Base-by-base conservation (phyloP, 2,113 vertebrate species). In the Forbesichthys agassizii region DNA sequence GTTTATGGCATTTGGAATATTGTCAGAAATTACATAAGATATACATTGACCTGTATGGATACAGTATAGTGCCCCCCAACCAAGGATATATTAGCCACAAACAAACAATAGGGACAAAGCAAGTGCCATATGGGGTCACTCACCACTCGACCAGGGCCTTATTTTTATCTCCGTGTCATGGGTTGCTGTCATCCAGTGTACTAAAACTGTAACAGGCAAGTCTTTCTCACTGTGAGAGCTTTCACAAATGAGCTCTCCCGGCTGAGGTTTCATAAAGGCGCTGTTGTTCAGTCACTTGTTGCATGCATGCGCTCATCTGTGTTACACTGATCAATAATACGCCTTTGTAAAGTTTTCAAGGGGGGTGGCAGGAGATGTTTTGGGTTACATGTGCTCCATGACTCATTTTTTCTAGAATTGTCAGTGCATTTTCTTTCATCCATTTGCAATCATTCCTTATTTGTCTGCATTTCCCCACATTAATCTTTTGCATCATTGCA, bases 121-220 rank as follows among this genome's bases (percentile, higher is more conserved):
- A 42, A 42, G 36, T 42, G 36, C 7, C 36, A 42, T 8, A 42
- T 42, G 36, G 0, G 5, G 36, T 8, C 36, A 42, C 36, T 42
- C 36, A 42, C 36, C 36, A 42, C 36, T 5, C 7, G 36, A 66
- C 80, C 71, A 67, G 61, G 68, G 66, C 75, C 56, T 68, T 76
- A 86, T 81, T 87, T 87, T 79, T 71, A 69, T 83, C 73, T 59
- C 42, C 52, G 69, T 65, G 64, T 83, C 73, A 76, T 85, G 77
- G 47, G 74, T 80, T 81, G 80, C 71, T 70, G 54, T 83, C 75
- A 67, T 74, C 64, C 71, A 57, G 64, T 64, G 75, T 55, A 14
- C 66, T 65, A 74, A 82, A 75, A 82, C 11, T 64, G 72, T 71
- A 80, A 49, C 20, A 12, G 51, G 64, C 77, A 73, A 78, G 78